Evolutionary conservation across 1,140 invertebrate species (phyloP).

Genomic region (Eueides isabella): DNA sequence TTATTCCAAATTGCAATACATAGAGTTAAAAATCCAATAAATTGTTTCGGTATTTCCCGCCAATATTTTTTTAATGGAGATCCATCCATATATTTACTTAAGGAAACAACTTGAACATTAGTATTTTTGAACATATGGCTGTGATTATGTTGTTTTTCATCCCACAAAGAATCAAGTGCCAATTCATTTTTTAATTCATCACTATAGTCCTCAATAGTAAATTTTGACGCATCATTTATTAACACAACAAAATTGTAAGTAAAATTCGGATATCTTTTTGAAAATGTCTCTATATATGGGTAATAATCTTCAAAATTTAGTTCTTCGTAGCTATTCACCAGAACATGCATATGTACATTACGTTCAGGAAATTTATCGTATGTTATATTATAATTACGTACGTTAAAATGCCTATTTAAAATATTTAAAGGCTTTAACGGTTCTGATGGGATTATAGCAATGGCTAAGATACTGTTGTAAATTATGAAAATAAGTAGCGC

Average conservation of each 20-base stretch:
- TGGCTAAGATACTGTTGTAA: slow-evolving; percentile 62
- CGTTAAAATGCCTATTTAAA: slow-evolving; percentile 18
- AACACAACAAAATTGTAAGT: slow-evolving; percentile 60
- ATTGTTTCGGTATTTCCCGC: slow-evolving; percentile 53
- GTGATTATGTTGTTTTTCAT: slow-evolving; percentile 33
- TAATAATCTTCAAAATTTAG: slow-evolving; percentile 50
- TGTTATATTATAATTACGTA: slow-evolving; percentile 24
- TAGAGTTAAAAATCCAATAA: slow-evolving; percentile 63
- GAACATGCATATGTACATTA: slow-evolving; percentile 65
- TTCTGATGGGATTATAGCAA: slow-evolving; percentile 49
- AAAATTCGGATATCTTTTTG: slow-evolving; percentile 54
- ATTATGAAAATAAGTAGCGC: slow-evolving; percentile 61
- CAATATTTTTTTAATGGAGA: slow-evolving; percentile 62
- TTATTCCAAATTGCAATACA: slow-evolving; percentile 71
- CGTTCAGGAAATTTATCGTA: slow-evolving; percentile 28
- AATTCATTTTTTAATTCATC: slow-evolving; percentile 63
- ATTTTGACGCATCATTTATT: slow-evolving; percentile 50
- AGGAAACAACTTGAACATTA: slow-evolving; percentile 49
- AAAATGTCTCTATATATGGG: slow-evolving; percentile 52
- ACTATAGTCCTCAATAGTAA: slow-evolving; percentile 39
- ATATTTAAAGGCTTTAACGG: slow-evolving; percentile 40
- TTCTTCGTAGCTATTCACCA: slow-evolving; percentile 48
- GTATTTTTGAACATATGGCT: slow-evolving; percentile 44
- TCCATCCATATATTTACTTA: slow-evolving; percentile 55
- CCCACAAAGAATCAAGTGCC: slow-evolving; percentile 57